Evolutionary conservation across 2,888 invertebrate species (phyloP).

Genomic region (Xestia xanthographa): DNA sequence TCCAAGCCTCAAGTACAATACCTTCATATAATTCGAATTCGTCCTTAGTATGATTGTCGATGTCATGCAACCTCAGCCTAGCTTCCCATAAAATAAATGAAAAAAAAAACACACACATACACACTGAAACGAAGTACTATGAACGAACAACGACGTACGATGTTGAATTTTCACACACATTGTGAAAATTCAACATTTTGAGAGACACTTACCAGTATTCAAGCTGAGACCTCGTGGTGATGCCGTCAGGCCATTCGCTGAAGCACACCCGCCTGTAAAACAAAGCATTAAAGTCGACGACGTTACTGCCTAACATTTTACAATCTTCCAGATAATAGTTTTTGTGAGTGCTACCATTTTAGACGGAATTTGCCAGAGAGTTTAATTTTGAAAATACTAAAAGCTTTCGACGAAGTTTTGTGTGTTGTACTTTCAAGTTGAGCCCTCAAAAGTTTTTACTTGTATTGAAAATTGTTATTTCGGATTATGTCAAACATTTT

Average conservation of each 20-base stretch:
- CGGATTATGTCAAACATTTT: slow-evolving; percentile 32
- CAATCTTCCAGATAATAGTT: slow-evolving; percentile 54
- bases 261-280: slow-evolving; percentile 94
- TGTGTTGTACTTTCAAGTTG: slow-evolving; percentile 23
- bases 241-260: slow-evolving; percentile 96
- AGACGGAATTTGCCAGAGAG: slow-evolving; percentile 20
- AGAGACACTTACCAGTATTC: slow-evolving; percentile 93
- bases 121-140: too few relatives aligned
- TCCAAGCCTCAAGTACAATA: neutral
- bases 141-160: too few relatives aligned
- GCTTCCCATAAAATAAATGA: neutral
- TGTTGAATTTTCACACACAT: too few relatives aligned
- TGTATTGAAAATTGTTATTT: slow-evolving; percentile 42
- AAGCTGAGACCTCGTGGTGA: slow-evolving; percentile 92
- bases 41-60: neutral
- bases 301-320: slow-evolving; percentile 40
- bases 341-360: slow-evolving; percentile 46
- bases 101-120: too few relatives aligned
- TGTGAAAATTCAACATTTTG: neutral
- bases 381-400: slow-evolving; percentile 58
- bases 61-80: too few relatives aligned
- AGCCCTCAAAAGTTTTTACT: slow-evolving; percentile 35
- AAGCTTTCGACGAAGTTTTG: slow-evolving; percentile 41
- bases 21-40: neutral
- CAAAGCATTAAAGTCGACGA: slow-evolving; percentile 30